Conservation (phyloP, 2,113 vertebrate genomes). For the Salvator merianae region DNA sequence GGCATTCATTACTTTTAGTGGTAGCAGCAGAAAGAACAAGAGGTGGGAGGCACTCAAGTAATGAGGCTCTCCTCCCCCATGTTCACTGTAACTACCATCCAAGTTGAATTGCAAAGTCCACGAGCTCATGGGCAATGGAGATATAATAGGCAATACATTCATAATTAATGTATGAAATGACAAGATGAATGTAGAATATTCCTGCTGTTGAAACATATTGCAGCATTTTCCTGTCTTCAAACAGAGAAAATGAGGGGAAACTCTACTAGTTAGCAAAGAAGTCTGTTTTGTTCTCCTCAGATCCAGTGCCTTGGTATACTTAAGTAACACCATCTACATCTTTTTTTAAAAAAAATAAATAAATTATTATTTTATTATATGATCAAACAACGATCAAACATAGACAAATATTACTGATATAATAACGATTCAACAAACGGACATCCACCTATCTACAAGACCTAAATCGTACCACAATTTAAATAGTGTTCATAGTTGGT, state of each 20-base stretch:
- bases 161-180: background rate
- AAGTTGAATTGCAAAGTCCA: constrained; percentile 17
- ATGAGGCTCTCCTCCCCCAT: background rate
- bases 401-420: too few species aligned
- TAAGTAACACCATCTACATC: background rate
- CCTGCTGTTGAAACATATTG: background rate
- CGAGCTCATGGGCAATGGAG: background rate
- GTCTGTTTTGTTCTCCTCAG: background rate
- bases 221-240: background rate
- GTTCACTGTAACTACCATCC: background rate
- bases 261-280: background rate
- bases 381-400: too few species aligned
- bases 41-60: constrained; percentile 32
- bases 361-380: too few species aligned
- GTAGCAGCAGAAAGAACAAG: constrained; percentile 35
- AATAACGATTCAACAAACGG: too few species aligned
- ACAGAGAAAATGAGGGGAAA: too few species aligned
- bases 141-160: background rate
- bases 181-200: background rate
- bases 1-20: constrained; percentile 52
- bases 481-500: too few species aligned
- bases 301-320: background rate
- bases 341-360: too few species aligned
- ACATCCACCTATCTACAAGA: too few species aligned
- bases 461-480: too few species aligned